phyloP scores from a whole-genome alignment of 2,888 invertebrate species.

The Drosophila antonietae region DNA sequence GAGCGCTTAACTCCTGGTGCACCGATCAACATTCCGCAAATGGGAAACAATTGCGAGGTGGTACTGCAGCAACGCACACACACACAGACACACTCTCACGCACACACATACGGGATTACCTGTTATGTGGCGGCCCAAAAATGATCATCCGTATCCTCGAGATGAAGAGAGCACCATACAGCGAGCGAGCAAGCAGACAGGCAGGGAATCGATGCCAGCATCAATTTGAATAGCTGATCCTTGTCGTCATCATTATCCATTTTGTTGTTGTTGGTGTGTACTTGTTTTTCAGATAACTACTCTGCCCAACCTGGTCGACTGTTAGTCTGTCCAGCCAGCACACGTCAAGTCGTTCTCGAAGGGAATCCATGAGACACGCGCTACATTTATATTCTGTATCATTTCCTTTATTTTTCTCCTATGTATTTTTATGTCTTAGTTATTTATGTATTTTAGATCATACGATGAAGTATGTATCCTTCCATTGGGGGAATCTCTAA shows the following conservation, averaged over 20 bases:
- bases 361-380: constrained; percentile 83
- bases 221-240: constrained; percentile 6
- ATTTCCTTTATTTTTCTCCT: constrained; percentile 15
- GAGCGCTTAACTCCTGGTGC: constrained; percentile 73
- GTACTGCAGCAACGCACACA: constrained; percentile 70
- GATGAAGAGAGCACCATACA: constrained; percentile 31
- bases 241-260: constrained; percentile 36
- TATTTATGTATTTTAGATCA: constrained; percentile 23
- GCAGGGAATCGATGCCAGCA: constrained; percentile 44
- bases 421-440: constrained; percentile 25
- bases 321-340: constrained; percentile 28
- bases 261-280: constrained; percentile 65
- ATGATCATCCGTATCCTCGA: constrained; percentile 58
- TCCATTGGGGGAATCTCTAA: not conserved
- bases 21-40: constrained; percentile 74
- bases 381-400: constrained; percentile 47
- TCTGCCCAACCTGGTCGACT: constrained; percentile 25
- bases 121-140: constrained; percentile 48
- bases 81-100: constrained; percentile 19
- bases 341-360: constrained; percentile 77
- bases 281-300: constrained; percentile 52
- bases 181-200: constrained; percentile 38
- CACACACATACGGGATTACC: constrained; percentile 1
- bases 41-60: constrained; percentile 77
- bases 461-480: constrained; percentile 12